phyloP scores from a whole-genome alignment of 2,888 invertebrate genomes.

The Tromatobia lineatoria region DNA sequence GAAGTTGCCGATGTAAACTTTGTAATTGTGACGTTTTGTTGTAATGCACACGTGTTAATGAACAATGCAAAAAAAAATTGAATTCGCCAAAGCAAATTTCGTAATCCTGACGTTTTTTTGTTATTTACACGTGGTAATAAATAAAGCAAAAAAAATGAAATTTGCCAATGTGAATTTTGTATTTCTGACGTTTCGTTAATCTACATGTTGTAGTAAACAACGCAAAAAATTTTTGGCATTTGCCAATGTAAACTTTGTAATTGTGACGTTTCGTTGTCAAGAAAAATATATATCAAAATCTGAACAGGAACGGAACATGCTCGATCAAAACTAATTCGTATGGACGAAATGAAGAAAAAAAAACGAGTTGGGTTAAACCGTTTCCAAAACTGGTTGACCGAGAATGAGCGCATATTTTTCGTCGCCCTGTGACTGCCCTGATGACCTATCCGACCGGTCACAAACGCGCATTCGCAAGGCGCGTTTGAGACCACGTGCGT shows the following conservation, averaged over 20 bases:
- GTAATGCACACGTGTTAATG: too few species aligned
- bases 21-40: too few species aligned
- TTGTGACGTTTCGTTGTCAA: background rate
- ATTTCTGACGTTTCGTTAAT: too few species aligned
- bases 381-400: slow-evolving; percentile 46
- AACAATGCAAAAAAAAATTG: background rate
- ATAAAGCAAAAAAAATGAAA: too few species aligned
- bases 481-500: too few species aligned
- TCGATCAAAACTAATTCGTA: slow-evolving; percentile 32
- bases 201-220: too few species aligned
- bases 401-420: slow-evolving; percentile 28
- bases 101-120: background rate
- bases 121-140: too few species aligned
- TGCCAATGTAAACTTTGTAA: background rate
- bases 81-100: background rate
- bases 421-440: background rate
- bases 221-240: background rate
- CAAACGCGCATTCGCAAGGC: slow-evolving; percentile 4
- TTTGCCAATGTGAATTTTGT: too few species aligned
- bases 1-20: background rate
- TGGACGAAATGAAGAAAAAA: background rate
- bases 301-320: background rate
- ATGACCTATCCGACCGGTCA: slow-evolving; percentile 56
- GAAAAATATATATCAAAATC: slow-evolving; percentile 1
- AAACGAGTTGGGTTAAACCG: background rate